A percentile compares a stretch with the other conserved stretches of the same genome.
Conservation (phyloP, 2,113 vertebrate genomes). For the Sus scrofa region DNA sequence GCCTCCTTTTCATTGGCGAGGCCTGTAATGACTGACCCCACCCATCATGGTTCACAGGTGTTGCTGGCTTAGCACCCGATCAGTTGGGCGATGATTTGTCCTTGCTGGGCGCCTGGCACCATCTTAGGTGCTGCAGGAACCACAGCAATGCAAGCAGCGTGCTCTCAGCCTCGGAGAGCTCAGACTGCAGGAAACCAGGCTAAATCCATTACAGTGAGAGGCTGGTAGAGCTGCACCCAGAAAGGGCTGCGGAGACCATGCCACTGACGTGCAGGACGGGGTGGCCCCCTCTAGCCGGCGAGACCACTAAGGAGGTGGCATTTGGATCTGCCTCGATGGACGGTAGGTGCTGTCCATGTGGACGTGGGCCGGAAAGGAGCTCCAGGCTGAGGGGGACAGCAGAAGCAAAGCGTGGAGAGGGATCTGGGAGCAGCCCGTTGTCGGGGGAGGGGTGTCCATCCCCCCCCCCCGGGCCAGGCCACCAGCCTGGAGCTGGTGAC, state of each 20-base stretch:
- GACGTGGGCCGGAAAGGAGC: background rate
- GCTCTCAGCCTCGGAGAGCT: background rate
- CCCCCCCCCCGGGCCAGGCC: too few relatives aligned
- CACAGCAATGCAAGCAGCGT: accelerated
- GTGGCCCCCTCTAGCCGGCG: too few relatives aligned
- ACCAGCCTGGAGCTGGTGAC: too few relatives aligned
- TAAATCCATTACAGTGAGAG: background rate
- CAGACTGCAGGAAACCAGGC: background rate
- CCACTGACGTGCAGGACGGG: background rate
- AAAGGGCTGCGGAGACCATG: background rate
- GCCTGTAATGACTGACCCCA: accelerated
- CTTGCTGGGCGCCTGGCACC: background rate
- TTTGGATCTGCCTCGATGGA: background rate
- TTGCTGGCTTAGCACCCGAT: accelerated
- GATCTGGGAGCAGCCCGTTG: background rate
- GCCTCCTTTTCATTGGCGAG: background rate
- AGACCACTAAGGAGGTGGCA: background rate
- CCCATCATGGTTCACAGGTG: accelerated
- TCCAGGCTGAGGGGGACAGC: too few relatives aligned
- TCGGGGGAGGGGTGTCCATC: accelerated
- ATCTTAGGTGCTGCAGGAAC: background rate
- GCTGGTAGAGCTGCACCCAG: background rate
- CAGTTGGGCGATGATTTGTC: accelerated
- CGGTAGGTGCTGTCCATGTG: background rate
- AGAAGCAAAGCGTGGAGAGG: too few relatives aligned